Evolutionary conservation across 2,888 invertebrate species (phyloP).

Genomic region (Psococerastis gibbosa): DNA sequence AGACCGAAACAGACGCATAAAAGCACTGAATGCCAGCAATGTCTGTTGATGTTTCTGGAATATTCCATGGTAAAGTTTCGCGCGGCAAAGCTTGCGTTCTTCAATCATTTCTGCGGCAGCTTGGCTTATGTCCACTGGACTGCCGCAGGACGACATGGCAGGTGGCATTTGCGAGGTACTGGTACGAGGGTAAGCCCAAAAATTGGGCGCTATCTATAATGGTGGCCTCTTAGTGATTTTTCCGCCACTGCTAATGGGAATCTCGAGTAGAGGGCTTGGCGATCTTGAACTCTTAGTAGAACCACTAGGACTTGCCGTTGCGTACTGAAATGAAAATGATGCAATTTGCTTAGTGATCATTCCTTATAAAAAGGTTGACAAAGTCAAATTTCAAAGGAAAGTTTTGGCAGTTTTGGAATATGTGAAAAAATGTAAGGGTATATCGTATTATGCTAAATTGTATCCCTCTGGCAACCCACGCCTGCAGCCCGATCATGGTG

Average conservation of each 20-base stretch:
- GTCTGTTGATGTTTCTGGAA: conserved; percentile 5
- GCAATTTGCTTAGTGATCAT: no score
- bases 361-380: no score
- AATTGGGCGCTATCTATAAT: background rate
- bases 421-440: no score
- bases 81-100: conserved; percentile 7
- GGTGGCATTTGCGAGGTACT: no score
- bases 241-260: background rate
- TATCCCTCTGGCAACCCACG: no score
- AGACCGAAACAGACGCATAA: background rate
- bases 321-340: background rate
- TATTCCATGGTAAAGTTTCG: conserved; percentile 5
- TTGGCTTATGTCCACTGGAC: background rate
- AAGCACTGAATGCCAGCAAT: conserved; percentile 1
- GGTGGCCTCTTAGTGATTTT: background rate
- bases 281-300: background rate
- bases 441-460: no score
- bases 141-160: conserved; percentile 1
- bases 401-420: no score
- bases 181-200: no score
- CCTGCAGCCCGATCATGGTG: no score
- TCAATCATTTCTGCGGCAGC: background rate
- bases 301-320: background rate
- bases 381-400: no score
- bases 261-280: conserved; percentile 3